A percentile compares a stretch with the other conserved stretches of the same genome.
phyloP scores from a whole-genome alignment of 2,888 invertebrate genomes.

The Drymonia ruficornis region DNA sequence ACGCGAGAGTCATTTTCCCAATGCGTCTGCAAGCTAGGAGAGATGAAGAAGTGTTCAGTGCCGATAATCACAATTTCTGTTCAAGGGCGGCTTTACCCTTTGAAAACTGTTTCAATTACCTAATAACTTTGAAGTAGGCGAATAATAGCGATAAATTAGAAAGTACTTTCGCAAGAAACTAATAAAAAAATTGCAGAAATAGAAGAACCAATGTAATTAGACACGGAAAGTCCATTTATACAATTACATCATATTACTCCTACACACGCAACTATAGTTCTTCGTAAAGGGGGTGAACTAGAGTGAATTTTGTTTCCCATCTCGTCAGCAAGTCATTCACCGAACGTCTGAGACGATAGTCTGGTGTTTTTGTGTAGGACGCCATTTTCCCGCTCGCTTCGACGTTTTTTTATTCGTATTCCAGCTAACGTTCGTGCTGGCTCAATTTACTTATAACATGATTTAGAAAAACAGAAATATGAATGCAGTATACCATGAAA shows the following conservation, averaged over 20 bases:
- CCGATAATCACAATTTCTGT: no score
- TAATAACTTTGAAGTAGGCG: no score
- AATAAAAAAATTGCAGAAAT: no score
- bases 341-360: slow-evolving; percentile 17
- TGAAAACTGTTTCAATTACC: no score
- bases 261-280: background rate
- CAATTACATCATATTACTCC: background rate
- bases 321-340: slow-evolving; percentile 15
- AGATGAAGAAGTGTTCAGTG: background rate
- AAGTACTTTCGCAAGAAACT: no score
- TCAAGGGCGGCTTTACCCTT: no score
- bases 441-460: slow-evolving; percentile 17
- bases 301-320: background rate
- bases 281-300: background rate
- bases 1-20: slow-evolving; percentile 43
- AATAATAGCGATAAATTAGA: no score
- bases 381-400: slow-evolving; percentile 15
- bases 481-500: background rate
- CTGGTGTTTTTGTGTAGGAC: slow-evolving; percentile 15
- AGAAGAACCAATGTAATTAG: no score
- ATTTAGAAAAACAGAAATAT: background rate
- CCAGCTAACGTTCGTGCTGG: slow-evolving; percentile 9
- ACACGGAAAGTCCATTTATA: no score
- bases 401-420: slow-evolving; percentile 13
- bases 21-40: slow-evolving; percentile 34